Evolutionary conservation across 1,140 invertebrate genomes (phyloP), one percentile per base, ranked within the genome.

Genomic region (Acromyrmex heyeri): DNA sequence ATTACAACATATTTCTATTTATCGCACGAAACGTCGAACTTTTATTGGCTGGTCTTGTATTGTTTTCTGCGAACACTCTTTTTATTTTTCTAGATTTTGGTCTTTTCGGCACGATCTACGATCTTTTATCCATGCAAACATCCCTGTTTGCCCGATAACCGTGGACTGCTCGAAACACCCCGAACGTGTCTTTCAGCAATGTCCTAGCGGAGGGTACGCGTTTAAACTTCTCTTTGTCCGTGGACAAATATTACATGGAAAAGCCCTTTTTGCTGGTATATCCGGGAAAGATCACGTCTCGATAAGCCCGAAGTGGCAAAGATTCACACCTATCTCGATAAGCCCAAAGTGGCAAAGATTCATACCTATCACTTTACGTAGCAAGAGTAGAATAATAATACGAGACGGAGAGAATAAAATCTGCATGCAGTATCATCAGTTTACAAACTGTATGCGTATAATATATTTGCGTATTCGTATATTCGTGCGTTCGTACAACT

Each of bases 101-200:
- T 62, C 64, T 72, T 50, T 81, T 70, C 69, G 53, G n/a, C 59
- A 82, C 59, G 78, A 83, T 65, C 53, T n/a, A n/a, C 67, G 57
- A 61, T 14, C 44, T 83, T 34, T 87, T 83, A 87, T 53, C 59
- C 69, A 44, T 87, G 50, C 86, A 88, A 89, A 89, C 81, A 89
- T 78, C 48, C 57, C 53, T 89, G 86, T 89, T 87, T 87, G 65
- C 34, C 48, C 81, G 86, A 89, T 89, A 89, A 89, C 21, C 53
- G 5, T 59, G 75, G 86, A 87, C 77, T 87, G 67, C 62, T 53
- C 48, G 38, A 53, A 81, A 70, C 53, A 21, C 1, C 30, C 6
- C 30, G 67, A 48, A 72, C 79, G 65, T 83, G 86, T 87, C 69
- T 83, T 8, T n/a, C 21, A 57, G 50, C 76, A 16, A 53, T 70